A percentile compares a stretch with the other conserved stretches of the same genome.
Conservation (phyloP, 2,888 invertebrate genomes). For the Pediacus dermestoides region DNA sequence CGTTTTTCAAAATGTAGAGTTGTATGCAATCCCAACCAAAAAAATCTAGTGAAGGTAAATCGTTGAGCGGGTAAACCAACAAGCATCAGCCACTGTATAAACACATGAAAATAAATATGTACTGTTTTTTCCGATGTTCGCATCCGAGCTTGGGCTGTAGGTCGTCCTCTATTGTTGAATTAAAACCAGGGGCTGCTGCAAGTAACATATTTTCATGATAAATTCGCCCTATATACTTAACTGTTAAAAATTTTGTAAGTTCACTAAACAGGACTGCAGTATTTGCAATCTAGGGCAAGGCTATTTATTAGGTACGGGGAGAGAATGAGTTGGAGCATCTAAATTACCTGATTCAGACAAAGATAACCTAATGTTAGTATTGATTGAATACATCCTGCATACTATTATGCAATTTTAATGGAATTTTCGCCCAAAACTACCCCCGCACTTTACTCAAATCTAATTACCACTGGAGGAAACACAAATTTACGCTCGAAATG, state of each 20-base stretch:
- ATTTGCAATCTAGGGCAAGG: constrained; percentile 50
- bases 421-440: constrained; percentile 24
- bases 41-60: constrained; percentile 52
- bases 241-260: constrained; percentile 35
- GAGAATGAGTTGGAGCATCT: constrained; percentile 44
- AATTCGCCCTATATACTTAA: constrained; percentile 43
- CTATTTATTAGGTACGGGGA: constrained; percentile 41
- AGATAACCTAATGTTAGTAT: constrained; percentile 47
- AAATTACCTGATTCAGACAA: constrained; percentile 43
- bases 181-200: constrained; percentile 49
- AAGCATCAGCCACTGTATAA: constrained; percentile 53
- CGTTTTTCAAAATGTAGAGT: constrained; percentile 46
- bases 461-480: too few relatives aligned
- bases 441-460: too few relatives aligned
- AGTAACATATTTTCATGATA: constrained; percentile 50
- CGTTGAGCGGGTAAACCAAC: constrained; percentile 53
- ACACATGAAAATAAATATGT: constrained; percentile 53
- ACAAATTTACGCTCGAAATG: too few relatives aligned
- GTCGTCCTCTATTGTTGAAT: constrained; percentile 41
- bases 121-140: constrained; percentile 48
- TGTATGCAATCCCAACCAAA: constrained; percentile 48
- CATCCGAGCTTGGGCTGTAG: constrained; percentile 36
- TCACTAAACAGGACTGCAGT: constrained; percentile 43
- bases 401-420: constrained; percentile 42
- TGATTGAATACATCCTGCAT: constrained; percentile 50